Evolutionary conservation across 2,888 invertebrate species (phyloP).

Genomic region (Dryadula phaetusa): DNA sequence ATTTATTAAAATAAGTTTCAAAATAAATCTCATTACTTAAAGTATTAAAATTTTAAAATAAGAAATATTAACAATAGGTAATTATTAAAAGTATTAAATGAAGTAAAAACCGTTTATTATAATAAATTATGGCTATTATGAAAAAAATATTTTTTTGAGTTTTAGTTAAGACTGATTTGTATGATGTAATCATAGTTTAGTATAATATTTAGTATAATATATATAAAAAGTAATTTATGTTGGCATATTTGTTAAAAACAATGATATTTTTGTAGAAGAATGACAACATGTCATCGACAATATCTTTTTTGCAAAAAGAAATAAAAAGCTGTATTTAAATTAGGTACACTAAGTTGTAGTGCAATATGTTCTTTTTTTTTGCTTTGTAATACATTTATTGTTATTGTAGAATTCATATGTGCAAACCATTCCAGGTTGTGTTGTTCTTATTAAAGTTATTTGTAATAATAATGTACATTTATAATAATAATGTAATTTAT

Average conservation of each 20-base stretch:
- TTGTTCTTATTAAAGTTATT: conserved; percentile 18
- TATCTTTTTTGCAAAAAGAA: too few species aligned
- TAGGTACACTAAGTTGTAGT: conserved; percentile 21
- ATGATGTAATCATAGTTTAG: background rate
- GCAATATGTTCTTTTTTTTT: conserved; percentile 44
- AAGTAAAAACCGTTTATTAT: background rate
- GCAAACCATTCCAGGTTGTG: conserved; percentile 42
- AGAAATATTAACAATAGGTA: background rate
- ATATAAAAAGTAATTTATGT: too few species aligned
- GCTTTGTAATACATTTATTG: conserved; percentile 61
- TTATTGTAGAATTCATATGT: conserved; percentile 17
- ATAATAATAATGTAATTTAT: conserved; percentile 15
- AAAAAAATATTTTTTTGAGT: background rate
- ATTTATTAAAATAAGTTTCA: background rate
- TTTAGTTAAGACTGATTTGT: conserved; percentile 11
- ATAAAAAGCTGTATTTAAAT: too few species aligned
- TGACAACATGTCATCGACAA: too few species aligned
- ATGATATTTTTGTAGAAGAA: too few species aligned
- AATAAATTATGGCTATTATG: background rate
- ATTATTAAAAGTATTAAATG: background rate
- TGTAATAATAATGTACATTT: too few species aligned
- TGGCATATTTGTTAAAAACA: too few species aligned
- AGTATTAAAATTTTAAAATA: background rate
- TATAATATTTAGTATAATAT: background rate
- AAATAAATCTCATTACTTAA: background rate